Percentiles rank a stretch among this genome's conserved stretches.
phyloP scores from a whole-genome alignment of 2,888 invertebrate genomes.

The Autographa pulchrina region DNA sequence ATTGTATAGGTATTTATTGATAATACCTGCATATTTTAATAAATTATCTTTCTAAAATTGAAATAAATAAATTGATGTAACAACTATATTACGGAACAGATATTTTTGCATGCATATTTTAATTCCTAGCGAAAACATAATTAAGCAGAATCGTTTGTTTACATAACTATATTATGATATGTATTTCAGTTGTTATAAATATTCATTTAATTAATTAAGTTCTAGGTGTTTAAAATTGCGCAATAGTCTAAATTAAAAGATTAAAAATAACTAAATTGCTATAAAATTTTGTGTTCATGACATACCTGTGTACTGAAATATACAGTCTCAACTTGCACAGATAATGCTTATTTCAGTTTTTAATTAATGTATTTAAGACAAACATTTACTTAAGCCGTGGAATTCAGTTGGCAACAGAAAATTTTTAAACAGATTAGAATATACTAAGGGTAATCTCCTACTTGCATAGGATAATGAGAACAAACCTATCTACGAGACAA shows the following conservation, averaged over 20 bases:
- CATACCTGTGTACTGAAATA: neutral
- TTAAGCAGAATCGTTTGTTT: slow-evolving; percentile 16
- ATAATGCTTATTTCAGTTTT: no score
- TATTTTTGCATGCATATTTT: neutral
- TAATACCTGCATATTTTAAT: slow-evolving; percentile 18
- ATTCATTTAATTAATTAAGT: slow-evolving; percentile 36
- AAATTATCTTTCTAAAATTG: neutral
- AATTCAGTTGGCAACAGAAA: no score
- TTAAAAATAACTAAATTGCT: neutral
- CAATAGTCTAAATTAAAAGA: slow-evolving; percentile 22
- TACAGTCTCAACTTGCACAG: no score
- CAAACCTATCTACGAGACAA: no score
- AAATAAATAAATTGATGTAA: neutral
- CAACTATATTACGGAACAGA: neutral
- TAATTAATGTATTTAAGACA: no score
- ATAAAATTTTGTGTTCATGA: neutral
- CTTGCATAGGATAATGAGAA: no score
- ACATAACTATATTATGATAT: slow-evolving; percentile 26
- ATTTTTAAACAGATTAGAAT: no score
- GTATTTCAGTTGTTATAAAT: slow-evolving; percentile 31
- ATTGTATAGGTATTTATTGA: no score
- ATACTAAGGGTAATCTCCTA: no score
- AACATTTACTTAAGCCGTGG: no score
- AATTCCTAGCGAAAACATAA: slow-evolving; percentile 2
- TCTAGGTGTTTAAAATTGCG: slow-evolving; percentile 18